Conservation (phyloP, 2,797 vertebrate genomes). For the Malacoctenus gilli region DNA sequence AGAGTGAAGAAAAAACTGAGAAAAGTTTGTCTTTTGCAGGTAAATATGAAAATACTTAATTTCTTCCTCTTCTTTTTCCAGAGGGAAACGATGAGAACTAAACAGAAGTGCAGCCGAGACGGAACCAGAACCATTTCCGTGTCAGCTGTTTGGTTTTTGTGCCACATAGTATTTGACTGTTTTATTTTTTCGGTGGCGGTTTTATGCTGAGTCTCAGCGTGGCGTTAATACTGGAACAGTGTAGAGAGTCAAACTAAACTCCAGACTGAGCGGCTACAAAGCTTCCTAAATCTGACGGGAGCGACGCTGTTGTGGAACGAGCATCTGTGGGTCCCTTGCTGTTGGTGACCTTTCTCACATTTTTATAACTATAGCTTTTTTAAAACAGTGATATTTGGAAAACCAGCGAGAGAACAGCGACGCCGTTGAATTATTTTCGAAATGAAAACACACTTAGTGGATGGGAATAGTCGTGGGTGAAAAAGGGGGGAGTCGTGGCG, state of each 20-base stretch:
- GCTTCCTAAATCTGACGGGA: neutral
- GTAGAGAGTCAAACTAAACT: neutral
- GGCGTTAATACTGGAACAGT: neutral
- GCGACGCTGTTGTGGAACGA: neutral
- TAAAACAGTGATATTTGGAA: neutral
- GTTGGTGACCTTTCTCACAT: neutral
- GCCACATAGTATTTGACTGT: neutral
- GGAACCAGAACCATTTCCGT: neutral
- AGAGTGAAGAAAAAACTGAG: neutral
- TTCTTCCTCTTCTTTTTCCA: too few species aligned
- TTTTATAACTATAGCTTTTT: constrained; percentile 4
- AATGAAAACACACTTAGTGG: neutral
- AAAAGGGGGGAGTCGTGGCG: neutral
- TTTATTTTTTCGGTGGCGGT: neutral
- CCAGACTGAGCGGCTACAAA: neutral
- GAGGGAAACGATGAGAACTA: too few species aligned
- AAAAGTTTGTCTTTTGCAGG: too few species aligned
- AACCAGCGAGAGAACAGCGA: neutral
- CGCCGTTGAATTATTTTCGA: neutral
- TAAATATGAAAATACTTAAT: too few species aligned
- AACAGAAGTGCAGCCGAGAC: too few species aligned
- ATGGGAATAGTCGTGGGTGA: neutral
- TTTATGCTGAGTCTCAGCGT: neutral
- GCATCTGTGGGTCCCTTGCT: neutral
- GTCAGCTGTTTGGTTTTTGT: neutral